A percentile compares a stretch with the other conserved stretches of the same genome.
These are phyloP conservation scores for Erythrolamprus reginae DNA, from an alignment of 2,113 vertebrate species.

Conservation along the genomic window DNA sequence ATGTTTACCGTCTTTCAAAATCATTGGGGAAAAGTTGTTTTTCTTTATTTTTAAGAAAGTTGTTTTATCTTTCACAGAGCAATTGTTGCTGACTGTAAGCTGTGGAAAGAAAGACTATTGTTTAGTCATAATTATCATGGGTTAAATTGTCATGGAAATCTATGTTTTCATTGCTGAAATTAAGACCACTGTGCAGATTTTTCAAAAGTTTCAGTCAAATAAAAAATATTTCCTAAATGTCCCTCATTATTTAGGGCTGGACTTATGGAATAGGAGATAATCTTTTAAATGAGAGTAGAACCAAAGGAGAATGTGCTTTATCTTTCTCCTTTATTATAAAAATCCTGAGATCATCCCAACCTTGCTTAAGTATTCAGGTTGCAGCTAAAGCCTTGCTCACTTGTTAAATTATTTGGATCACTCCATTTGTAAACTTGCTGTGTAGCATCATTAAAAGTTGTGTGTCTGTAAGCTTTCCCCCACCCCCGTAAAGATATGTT, in stretches of 20 bases:
- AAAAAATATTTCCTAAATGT: not conserved
- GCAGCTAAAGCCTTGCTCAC: not conserved
- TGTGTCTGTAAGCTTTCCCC: not conserved
- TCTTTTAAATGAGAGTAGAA: not conserved
- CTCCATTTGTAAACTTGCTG: not conserved
- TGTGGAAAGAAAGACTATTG: not conserved
- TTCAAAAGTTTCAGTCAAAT: not conserved
- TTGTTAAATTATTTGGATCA: not conserved
- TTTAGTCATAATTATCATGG: constrained; percentile 1
- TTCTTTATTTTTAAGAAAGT: not conserved
- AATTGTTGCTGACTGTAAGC: not conserved
- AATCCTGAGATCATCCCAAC: not conserved
- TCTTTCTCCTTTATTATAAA: not conserved
- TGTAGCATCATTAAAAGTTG: not conserved
- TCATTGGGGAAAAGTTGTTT: not conserved
- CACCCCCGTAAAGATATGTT: not conserved
- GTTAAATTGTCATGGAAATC: not conserved
- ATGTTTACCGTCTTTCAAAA: not conserved
- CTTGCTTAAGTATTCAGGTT: not conserved
- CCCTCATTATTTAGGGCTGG: not conserved
- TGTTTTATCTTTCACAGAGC: not conserved
- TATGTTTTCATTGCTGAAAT: not conserved
- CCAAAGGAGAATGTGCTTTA: not conserved
- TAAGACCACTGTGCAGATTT: not conserved
- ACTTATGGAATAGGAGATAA: not conserved